These are phyloP conservation scores for Hippasteria phrygiana DNA, from an alignment of 53 echinoderm and acorn worm genomes.

Conservation along the genomic window DNA sequence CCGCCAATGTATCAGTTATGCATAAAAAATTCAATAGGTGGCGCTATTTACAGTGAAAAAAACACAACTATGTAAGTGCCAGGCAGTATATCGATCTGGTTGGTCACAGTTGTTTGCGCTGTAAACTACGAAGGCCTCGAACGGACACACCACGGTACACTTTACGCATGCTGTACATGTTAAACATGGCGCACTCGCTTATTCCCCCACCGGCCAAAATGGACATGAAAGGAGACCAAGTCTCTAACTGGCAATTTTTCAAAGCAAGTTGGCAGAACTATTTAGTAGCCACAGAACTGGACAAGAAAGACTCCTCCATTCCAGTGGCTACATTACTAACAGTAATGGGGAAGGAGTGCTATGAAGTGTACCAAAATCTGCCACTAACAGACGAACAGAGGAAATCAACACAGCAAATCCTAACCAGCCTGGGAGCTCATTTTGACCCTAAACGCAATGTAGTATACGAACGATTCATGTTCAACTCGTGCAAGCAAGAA, in stretches of 20 bases:
- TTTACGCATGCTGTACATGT: no score
- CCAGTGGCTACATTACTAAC: constrained; percentile 18
- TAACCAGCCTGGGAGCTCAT: constrained; percentile 47
- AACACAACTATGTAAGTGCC: not conserved
- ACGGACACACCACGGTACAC: not conserved
- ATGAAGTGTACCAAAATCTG: constrained; percentile 50
- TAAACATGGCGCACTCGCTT: not conserved
- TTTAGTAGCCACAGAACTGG: constrained; percentile 54
- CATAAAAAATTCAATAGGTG: no score
- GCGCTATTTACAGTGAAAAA: no score
- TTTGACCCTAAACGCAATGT: constrained; percentile 67
- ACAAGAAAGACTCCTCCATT: constrained; percentile 50
- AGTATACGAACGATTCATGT: constrained; percentile 45
- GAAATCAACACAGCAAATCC: constrained; percentile 25
- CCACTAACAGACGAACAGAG: constrained; percentile 58
- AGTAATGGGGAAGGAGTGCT: constrained; percentile 62
- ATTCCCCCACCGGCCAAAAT: constrained; percentile 65
- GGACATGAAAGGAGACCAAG: constrained; percentile 71
- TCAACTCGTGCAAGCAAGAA: constrained; percentile 55
- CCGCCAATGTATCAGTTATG: no score
- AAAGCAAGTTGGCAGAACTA: constrained; percentile 64
- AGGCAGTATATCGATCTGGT: not conserved
- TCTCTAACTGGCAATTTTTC: constrained; percentile 68
- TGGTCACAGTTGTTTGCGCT: not conserved
- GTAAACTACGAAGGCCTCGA: not conserved